Base-by-base conservation (phyloP, 2,888 invertebrate genomes). In the Lasioglossum marginatum region DNA sequence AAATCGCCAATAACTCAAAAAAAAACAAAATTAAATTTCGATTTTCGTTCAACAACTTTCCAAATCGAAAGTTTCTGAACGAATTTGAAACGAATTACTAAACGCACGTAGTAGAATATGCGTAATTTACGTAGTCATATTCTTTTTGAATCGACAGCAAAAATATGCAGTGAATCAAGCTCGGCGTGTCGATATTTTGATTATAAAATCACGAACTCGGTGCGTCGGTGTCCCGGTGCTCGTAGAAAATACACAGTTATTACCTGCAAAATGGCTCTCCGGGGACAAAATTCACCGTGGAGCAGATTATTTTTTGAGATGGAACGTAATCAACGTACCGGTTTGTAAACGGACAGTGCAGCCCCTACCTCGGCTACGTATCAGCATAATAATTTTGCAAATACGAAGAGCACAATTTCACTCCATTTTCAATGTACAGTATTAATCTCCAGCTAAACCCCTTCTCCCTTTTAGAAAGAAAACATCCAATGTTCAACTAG, bases 321-420 rank as follows among this genome's bases (percentile, higher is more conserved):
- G 86, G 85, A 88, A 84, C 82, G 81, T 88, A 90, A 90, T 90
- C 90, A 90, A 82, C 74, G 84, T 48, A 71, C 78, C 83, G 81
- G 82, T 80, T 85, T 82, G 82, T 77, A 82, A 77, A 63, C 73
- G 88, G 75, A 75, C 81, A 83, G 84, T 83, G 60, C 74, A 72
- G 66, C 77, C 60, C 71, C 76, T 43, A 66, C 48, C 45, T 77
- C 31, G 48, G 4, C 66, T n/a, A 45, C 71, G 57, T 57, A 57
- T 48, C 43, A 66, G 31, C 16, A 19, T 66, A 34, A 60, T 27
- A 31, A 60, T 60, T 60, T 60, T 31, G 14, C 2, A 27, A 14
- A 14, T 16, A n/a, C 12, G 1, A 14, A 16, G 5, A 27, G 5
- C 27, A 16, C 1, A 14, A 4, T 52, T 52, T n/a, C 23, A n/a